Evolutionary conservation across 35 echinoderm and acorn worm species (phyloP), one percentile per base, ranked within the genome.

Genomic region (Amphiura filiformis): DNA sequence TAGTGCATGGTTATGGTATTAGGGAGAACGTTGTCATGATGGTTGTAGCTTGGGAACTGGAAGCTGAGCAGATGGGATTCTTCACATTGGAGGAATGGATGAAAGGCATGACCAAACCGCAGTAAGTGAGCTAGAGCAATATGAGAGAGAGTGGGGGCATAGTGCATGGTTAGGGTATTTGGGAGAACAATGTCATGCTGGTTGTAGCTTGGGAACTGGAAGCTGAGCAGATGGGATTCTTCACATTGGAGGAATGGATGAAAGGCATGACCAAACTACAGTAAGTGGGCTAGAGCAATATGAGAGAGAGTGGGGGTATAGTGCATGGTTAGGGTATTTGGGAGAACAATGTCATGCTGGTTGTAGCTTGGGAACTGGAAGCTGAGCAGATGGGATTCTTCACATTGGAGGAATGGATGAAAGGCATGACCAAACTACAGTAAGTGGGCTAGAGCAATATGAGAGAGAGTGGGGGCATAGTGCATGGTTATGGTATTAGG

Each of bases 331-430:
- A n/a, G n/a, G n/a, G n/a, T n/a, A n/a, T n/a, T n/a, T n/a, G n/a
- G n/a, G n/a, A 95, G 80, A 95, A 95, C 38, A 78, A 92, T 31
- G 86, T 95, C 23, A 95, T 95, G 93, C 86, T 95, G 65, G 86
- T 86, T 13, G 56, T 95, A 23, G 93, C 93, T n/a, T 95, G 93
- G 93, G 92, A 88, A 38, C 83, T 95, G 31, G 86, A 88, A 38
- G 93, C 93, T 35, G 86, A 92, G 70, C 86, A 91, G 41, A 95
- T 95, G 93, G 93, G 93, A 31, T 95, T 95, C 86, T 95, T 95
- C 86, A 92, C 93, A 32, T 39, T 80, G 34, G 56, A 88, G 17
- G 93, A 95, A 57, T 95, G 93, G 93, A 78, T 95, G 40, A 82
- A 92, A 34, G 93, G 93, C 75, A 95, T 95, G 93, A 84, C 93